phyloP scores from a whole-genome alignment of 1,140 invertebrate species.

The Grapholita molesta region DNA sequence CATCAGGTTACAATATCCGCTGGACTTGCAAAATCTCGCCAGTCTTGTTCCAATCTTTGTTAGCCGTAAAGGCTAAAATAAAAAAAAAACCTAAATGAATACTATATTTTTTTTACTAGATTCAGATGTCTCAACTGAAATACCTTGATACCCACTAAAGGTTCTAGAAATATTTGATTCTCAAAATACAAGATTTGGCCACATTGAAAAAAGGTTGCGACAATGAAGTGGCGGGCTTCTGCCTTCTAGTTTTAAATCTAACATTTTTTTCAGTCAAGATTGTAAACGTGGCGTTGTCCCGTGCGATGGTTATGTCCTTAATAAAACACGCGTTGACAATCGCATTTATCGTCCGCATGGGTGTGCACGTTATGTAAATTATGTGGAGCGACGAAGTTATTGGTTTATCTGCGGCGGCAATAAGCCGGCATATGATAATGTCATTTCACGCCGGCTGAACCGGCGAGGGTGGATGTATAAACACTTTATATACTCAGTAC shows the following conservation, averaged over 20 bases:
- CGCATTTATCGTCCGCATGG: background rate
- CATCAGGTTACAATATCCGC: too few species aligned
- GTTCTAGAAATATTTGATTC: too few species aligned
- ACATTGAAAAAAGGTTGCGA: too few species aligned
- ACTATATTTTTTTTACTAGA: too few species aligned
- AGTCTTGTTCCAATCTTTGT: too few species aligned
- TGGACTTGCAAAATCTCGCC: too few species aligned
- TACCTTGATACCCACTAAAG: too few species aligned
- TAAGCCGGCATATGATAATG: conserved; percentile 5
- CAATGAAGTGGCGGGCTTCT: too few species aligned
- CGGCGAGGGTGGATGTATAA: background rate
- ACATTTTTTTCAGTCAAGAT: background rate
- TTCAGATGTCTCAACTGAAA: too few species aligned
- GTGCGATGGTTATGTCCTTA: background rate
- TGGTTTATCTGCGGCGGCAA: conserved; percentile 1
- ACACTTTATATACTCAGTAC: background rate
- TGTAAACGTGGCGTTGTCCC: background rate
- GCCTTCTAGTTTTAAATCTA: background rate
- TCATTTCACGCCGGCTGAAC: background rate
- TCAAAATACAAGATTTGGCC: too few species aligned
- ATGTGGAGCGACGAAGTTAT: background rate
- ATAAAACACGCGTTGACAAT: conserved; percentile 7
- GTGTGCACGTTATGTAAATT: background rate
- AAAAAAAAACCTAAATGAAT: too few species aligned
- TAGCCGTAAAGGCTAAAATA: too few species aligned